Base-by-base conservation (phyloP, 1,140 invertebrate genomes). In the Theocolax elegans region DNA sequence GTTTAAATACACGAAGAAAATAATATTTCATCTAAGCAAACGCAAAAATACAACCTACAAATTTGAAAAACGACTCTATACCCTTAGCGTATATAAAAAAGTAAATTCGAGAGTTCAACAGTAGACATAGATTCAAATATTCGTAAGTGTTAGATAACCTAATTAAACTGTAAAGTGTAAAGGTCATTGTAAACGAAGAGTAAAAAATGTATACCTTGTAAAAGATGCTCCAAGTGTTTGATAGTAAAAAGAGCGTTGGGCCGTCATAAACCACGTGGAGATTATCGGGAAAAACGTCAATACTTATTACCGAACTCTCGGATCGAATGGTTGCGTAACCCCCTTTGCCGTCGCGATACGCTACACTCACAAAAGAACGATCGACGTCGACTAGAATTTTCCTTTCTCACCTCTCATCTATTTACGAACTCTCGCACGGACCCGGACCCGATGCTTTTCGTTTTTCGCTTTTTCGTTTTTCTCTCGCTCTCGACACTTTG, bases 281-380 rank as follows among this genome's bases (percentile, higher is more conserved):
- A 84, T 82, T 83, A 84, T 82, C 78, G 81, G 74, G 72, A 76
- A n/a, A 84, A 82, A 81, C 72, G 81, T 82, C 81, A 82, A 80
- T 80, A 79, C 74, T 77, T 73, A 82, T 84, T 83, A 82, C 77
- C 68, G 49, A 71, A 72, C 56, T 48, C 66, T 70, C 65, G 67
- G 68, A 72, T 72, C 64, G 42, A 71, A 67, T 69, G n/a, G n/a
- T n/a, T n/a, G n/a, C n/a, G n/a, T n/a, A 49, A 54, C 56, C 40
- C 40, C 62, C 59, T 71, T 71, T 59, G 54, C 48, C 23, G 40
- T 19, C 46, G 21, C 21, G 42, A 53, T n/a, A 48, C 19, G 29
- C 46, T 44, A 51, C 46, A 38, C 29, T 38, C 12, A 23, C 38
- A 44, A 67, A 67, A 58, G 64, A 58, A 67, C 49, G 64, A 56